Base-by-base conservation (phyloP, 2,113 vertebrate species). In the Atrichornis clamosus region DNA sequence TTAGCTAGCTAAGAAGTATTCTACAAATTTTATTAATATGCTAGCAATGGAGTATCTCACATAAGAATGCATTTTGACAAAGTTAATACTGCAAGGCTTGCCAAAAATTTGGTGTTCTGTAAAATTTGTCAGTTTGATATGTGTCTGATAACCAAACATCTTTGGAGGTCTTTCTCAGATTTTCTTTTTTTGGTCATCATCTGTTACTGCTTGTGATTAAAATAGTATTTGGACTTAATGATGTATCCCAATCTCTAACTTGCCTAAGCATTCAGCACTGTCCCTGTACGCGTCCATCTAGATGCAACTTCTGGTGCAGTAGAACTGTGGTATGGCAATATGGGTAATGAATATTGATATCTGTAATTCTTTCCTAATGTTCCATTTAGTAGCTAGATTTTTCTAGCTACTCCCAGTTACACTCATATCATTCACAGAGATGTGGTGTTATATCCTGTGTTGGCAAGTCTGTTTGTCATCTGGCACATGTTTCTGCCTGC, bases 1-100 rank as follows among this genome's bases (percentile, higher is more conserved):
- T 72, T 19, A 84, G 10, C 15, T n/a, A 65, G 28, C 8, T 23
- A 76, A 73, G 41, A 65, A 77, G 16, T n/a, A 20, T 42, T 35
- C 35, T 42, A 32, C 16, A 75, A 24, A 10, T 58, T 88, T 76
- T 83, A 30, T 77, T 72, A 80, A 12, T 14, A 18, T 67, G 30
- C 28, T 56, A 55, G 11, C 11, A 89, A 53, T 1, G 1, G 32
- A 77, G 5, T 11, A 85, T 63, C 46, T 90, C 0, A 0, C 17
- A 68, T 72, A 70, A 70, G 80, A 85, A 75, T 69, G 7, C 4
- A 26, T 90, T 93, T 81, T 44, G 28, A 58, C 26, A 14, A 67
- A 44, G 32, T 77, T 53, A 15, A 39, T 63, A 53, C 11, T 30
- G 26, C 32, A 69, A 59, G 13, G 2, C 12, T 58, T 83, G 56